A percentile compares a stretch with the other conserved stretches of the same genome.
Evolutionary conservation across 2,888 invertebrate genomes (phyloP).

Genomic region (Stegana nigrithorax): DNA sequence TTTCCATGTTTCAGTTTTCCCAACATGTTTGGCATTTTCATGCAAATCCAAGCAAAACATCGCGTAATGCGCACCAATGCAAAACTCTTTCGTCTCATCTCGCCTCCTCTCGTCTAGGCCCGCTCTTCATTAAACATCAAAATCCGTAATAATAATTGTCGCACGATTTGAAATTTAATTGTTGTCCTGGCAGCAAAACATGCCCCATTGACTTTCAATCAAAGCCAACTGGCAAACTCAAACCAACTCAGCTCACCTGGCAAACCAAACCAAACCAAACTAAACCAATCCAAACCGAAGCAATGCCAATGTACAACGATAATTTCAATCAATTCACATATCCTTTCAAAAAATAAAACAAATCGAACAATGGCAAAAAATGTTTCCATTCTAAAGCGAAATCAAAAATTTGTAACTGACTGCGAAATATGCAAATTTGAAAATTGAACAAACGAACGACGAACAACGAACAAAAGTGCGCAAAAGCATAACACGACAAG

Average conservation of each 20-base stretch:
- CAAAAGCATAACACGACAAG: constrained; percentile 27
- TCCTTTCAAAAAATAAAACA: constrained; percentile 6
- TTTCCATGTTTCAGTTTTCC: too few species aligned
- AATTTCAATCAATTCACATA: too few species aligned
- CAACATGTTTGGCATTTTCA: constrained; percentile 23
- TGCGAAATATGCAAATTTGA: constrained; percentile 36
- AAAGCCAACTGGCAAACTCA: not conserved
- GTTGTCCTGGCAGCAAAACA: constrained; percentile 25
- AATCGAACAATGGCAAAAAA: constrained; percentile 36
- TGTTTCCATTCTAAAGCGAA: constrained; percentile 25
- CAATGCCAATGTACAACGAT: too few species aligned
- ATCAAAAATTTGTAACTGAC: constrained; percentile 36
- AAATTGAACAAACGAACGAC: not conserved
- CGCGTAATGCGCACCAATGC: not conserved
- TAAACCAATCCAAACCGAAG: not conserved
- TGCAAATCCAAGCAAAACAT: constrained; percentile 32
- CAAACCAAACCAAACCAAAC: too few species aligned
- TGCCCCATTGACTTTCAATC: constrained; percentile 9
- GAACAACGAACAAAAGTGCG: constrained; percentile 20
- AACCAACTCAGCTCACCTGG: too few species aligned
- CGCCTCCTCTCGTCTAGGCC: too few species aligned
- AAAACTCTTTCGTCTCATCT: too few species aligned
- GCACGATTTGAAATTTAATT: constrained; percentile 29
- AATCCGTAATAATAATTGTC: constrained; percentile 40
- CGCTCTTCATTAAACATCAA: constrained; percentile 15